Evolutionary conservation across 2,797 vertebrate species (phyloP), one percentile per base, ranked within the genome.

Genomic region (Coracias cyanogaster): DNA sequence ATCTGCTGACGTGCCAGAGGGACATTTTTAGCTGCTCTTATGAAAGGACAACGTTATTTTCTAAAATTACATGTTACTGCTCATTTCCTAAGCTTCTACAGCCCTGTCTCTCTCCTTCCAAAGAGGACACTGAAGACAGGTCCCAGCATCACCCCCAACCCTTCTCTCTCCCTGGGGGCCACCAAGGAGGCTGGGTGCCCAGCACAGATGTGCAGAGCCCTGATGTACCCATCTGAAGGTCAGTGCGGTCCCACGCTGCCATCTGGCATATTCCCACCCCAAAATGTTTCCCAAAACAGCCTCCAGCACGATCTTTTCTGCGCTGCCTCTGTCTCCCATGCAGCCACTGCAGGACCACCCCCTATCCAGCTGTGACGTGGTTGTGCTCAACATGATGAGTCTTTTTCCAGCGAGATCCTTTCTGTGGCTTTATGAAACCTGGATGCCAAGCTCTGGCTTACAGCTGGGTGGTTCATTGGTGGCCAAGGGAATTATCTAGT

Each of bases 11-110:
- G 31, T 90, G 86, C 90, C 92, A 89, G 86, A 82, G 70, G 58
- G 86, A 89, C 89, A 80, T 95, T 96, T 95, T 95, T 91, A 95
- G 89, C 57, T 80, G 31, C 64, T 91, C 41, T 76, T 85, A 48
- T 73, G 84, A 96, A 96, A 93, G 71, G 67, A 85, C 79, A 82
- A 31, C 0, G 1, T 66, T 88, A 46, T 84, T 94, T 94, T 79
- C 95, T 91, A 93, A 91, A 94, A 82, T 94, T 91, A 80, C 5
- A 48, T 0, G 8, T 73, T 65, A 71, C 10, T 5, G 9, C 39
- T 77, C 13, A 66, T 85, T 91, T 92, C 84, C 74, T 91, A 58
- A 74, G 71, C 64, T 89, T 72, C 71, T 54, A 6, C 35, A 92
- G 61, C 41, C 87, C 55, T 62, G 55, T 48, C 21, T 39, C 33